phyloP scores from a whole-genome alignment of 2,888 invertebrate species.

The Entomobrya proxima region DNA sequence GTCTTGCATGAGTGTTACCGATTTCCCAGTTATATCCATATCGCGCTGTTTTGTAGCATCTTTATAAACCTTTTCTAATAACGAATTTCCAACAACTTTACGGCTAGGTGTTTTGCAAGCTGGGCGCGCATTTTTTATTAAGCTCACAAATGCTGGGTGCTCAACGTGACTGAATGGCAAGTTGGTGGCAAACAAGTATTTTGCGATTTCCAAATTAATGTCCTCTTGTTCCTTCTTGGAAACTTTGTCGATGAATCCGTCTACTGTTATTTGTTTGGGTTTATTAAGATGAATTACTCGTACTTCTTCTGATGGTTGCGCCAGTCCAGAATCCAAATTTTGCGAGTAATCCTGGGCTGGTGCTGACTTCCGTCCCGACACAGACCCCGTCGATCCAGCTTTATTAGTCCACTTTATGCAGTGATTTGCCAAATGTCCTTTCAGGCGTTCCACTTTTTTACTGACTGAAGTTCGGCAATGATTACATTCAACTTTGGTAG shows the following conservation, averaged over 20 bases:
- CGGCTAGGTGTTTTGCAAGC: slow-evolving; percentile 39
- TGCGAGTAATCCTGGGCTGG: neutral
- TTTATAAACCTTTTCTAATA: slow-evolving; percentile 36
- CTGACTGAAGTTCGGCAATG: neutral
- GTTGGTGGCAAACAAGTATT: slow-evolving; percentile 44
- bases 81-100: neutral
- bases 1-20: slow-evolving; percentile 58
- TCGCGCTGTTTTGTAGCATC: slow-evolving; percentile 29
- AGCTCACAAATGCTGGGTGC: slow-evolving; percentile 34
- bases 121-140: slow-evolving; percentile 12
- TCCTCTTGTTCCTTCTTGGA: neutral
- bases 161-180: slow-evolving; percentile 57
- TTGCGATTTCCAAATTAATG: slow-evolving; percentile 26
- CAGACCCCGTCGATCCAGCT: neutral
- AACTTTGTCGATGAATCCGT: neutral
- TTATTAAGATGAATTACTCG: neutral
- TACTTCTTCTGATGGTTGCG: neutral
- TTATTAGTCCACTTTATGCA: neutral
- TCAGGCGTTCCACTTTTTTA: neutral
- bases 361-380: slow-evolving; percentile 7
- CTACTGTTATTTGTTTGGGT: neutral
- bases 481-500: neutral
- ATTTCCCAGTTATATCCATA: neutral
- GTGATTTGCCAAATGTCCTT: neutral
- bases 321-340: neutral